Conservation (phyloP, 2,888 invertebrate species). For the Colletes collaris region DNA sequence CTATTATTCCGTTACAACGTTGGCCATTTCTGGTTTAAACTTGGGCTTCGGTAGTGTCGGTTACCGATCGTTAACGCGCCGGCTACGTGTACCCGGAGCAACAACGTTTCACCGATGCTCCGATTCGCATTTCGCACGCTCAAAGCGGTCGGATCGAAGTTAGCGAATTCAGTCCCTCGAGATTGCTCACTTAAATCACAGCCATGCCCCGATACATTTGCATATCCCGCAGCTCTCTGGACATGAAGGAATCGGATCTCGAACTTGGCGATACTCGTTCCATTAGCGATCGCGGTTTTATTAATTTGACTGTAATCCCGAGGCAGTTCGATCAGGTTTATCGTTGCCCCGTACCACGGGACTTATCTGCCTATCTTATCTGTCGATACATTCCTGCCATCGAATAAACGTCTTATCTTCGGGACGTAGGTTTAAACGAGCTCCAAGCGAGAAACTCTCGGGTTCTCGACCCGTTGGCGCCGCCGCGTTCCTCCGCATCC, state of each 20-base stretch:
- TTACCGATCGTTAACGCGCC: too few species aligned
- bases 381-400: conserved; percentile 9
- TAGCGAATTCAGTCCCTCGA: neutral
- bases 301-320: conserved; percentile 12
- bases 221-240: neutral
- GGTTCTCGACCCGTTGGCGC: too few species aligned
- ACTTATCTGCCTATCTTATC: conserved; percentile 19
- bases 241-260: neutral
- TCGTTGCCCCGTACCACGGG: neutral
- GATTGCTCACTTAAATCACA: neutral
- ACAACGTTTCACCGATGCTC: neutral
- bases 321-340: neutral
- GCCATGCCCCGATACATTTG: neutral
- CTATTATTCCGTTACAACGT: too few species aligned
- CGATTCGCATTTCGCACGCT: conserved; percentile 1
- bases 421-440: neutral
- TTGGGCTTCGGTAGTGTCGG: too few species aligned
- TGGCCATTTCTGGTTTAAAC: too few species aligned
- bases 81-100: too few species aligned
- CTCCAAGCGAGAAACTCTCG: neutral
- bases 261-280: neutral
- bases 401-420: conserved; percentile 2
- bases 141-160: conserved; percentile 16
- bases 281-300: conserved; percentile 28
- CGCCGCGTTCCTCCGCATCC: neutral